Evolutionary conservation across 1,140 invertebrate species (phyloP), one percentile per base, ranked within the genome.

Genomic region (Mamestra configurata): DNA sequence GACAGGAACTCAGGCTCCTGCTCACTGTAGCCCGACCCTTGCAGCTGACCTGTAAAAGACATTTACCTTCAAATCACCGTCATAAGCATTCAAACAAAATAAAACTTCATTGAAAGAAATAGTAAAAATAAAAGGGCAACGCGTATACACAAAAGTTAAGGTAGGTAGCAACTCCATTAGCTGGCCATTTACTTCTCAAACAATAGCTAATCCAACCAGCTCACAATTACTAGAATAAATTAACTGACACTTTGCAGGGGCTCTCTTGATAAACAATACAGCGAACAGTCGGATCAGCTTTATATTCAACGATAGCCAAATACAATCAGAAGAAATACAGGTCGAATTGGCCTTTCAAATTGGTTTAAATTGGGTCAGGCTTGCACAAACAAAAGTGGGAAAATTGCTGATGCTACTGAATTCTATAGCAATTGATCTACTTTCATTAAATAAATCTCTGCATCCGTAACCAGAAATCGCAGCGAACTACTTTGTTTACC

Each of bases 1-100:
- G 97, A 96, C 83, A 98, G 96, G 94, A 98, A 98, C 90, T 97
- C 97, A 20, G 98, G 98, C 68, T 94, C 93, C 31, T 84, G 86
- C 51, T 94, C 92, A 13, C 84, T 88, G 79, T 93, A 93, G 10
- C 93, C 92, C 31, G 90, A 92, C 18, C 90, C 92, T 84, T 94
- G 93, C 66, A 94, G 85, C 79, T 93, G 93, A 86, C 93, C 92
- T 94, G 66, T 22, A 70, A 83, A n/a, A 70, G 83, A 71, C 20
- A 64, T 49, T 43, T 22, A 46, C 1, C 1, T 46, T 49, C 20
- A 13, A 70, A 70, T 22, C 22, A 70, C 40, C 40, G 0, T 2
- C 10, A 22, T 66, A 66, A 46, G 20, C 37, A 68, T n/a, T 80
- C 7, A 46, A 20, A 49, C 3, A 18, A 40, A 4, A 66, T 20